A percentile compares a stretch with the other conserved stretches of the same genome.
Conservation (phyloP, 2,113 vertebrate species). For the Scomber colias region DNA sequence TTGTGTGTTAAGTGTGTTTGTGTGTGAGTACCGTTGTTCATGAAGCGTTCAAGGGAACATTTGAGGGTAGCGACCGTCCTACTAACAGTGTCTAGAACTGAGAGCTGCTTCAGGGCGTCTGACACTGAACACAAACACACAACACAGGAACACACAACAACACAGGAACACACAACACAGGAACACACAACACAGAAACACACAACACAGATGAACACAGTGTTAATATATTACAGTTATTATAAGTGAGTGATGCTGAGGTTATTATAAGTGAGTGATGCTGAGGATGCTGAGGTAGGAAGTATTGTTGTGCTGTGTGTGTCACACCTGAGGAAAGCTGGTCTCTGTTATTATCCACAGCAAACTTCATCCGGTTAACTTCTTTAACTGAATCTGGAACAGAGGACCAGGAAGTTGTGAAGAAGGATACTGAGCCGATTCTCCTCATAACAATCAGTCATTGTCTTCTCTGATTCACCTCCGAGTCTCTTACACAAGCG, state of each 20-base stretch:
- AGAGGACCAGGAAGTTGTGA: background rate
- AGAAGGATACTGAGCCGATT: too few species aligned
- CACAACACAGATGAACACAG: background rate
- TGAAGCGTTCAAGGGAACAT: conserved; percentile 55
- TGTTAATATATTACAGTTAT: too few species aligned
- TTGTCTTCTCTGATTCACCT: too few species aligned
- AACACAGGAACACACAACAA: background rate
- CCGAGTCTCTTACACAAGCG: too few species aligned
- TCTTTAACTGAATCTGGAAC: conserved; percentile 56
- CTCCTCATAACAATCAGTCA: too few species aligned
- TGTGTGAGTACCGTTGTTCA: conserved; percentile 61
- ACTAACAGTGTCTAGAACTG: conserved; percentile 50
- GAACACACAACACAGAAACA: too few species aligned
- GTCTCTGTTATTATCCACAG: conserved; percentile 72
- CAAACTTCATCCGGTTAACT: conserved; percentile 58
- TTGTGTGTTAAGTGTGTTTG: background rate
- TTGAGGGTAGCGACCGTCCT: conserved; percentile 32
- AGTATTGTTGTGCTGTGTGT: too few species aligned
- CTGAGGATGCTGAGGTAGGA: too few species aligned
- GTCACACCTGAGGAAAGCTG: conserved; percentile 67
- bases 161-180: too few species aligned
- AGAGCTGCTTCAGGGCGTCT: conserved; percentile 66
- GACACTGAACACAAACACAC: conserved; percentile 51
- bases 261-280: too few species aligned
- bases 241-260: too few species aligned